Evolutionary conservation across 2,888 invertebrate species (phyloP).

Genomic region (Campopleginae sp.): DNA sequence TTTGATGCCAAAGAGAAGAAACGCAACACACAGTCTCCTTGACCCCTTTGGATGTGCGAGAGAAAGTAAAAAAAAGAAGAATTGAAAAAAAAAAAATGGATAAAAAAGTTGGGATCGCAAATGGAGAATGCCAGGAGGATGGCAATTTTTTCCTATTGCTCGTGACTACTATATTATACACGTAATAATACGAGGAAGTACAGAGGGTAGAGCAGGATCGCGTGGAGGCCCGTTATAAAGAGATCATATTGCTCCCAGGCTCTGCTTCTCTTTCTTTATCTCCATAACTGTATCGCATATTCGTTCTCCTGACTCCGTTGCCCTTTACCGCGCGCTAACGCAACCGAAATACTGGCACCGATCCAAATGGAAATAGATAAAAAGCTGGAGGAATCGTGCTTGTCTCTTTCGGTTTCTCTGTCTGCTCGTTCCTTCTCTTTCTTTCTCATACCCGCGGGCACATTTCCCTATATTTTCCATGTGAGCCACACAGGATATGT

Average conservation of each 20-base stretch:
- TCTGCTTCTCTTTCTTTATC: conserved; percentile 37
- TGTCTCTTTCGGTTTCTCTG: conserved; percentile 32
- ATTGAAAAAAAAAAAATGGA: conserved; percentile 26
- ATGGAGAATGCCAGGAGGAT: conserved; percentile 43
- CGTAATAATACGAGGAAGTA: conserved; percentile 72
- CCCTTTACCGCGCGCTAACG: conserved; percentile 64
- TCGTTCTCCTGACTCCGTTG: conserved; percentile 41
- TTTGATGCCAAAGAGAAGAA: conserved; percentile 29
- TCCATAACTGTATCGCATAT: conserved; percentile 5
- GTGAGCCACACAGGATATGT: conserved; percentile 45
- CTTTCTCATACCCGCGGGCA: conserved; percentile 44
- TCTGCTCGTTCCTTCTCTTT: conserved; percentile 27
- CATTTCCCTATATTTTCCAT: conserved; percentile 41
- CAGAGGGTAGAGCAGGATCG: conserved; percentile 58
- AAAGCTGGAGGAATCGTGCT: conserved; percentile 74
- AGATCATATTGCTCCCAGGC: conserved; percentile 79
- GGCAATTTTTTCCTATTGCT: conserved; percentile 48
- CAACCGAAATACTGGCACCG: conserved; percentile 80
- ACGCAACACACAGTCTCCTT: conserved; percentile 32
- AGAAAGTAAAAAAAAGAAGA: conserved; percentile 19
- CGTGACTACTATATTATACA: conserved; percentile 63
- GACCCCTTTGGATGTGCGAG: conserved; percentile 50
- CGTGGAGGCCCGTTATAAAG: conserved; percentile 75
- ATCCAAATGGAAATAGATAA: conserved; percentile 83
- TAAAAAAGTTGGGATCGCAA: conserved; percentile 48